Evolutionary conservation across 2,888 invertebrate genomes (phyloP).

Genomic region (Conomelus anceps): DNA sequence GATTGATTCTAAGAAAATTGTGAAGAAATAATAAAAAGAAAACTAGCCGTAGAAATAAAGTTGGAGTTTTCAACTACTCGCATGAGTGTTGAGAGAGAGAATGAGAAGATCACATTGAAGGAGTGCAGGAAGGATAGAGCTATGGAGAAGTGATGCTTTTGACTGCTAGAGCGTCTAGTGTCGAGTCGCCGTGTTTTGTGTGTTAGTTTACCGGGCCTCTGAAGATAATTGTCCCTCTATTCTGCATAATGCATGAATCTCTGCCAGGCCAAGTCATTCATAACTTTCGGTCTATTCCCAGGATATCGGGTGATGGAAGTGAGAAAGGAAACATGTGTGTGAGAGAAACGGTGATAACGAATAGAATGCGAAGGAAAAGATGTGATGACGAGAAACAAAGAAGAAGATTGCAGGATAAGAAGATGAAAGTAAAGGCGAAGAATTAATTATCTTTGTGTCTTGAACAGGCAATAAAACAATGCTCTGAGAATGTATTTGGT

Average conservation of each 20-base stretch:
- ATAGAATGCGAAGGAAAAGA: not conserved
- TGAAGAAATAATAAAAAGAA: not conserved
- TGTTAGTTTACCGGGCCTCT: not conserved
- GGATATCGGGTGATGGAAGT: not conserved
- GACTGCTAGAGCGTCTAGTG: not conserved
- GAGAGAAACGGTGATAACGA: not conserved
- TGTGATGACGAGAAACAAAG: not conserved
- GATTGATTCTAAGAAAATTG: not conserved
- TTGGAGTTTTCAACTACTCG: not conserved
- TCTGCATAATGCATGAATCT: conserved; percentile 19
- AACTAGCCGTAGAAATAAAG: not conserved
- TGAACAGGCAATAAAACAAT: conserved; percentile 11
- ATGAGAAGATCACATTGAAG: not conserved
- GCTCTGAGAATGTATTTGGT: not conserved
- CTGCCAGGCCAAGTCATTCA: not conserved
- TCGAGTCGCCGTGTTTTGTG: not conserved
- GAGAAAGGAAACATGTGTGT: not conserved
- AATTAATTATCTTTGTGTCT: conserved; percentile 3
- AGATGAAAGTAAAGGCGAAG: not conserved
- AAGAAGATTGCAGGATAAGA: not conserved
- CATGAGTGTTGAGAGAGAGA: not conserved
- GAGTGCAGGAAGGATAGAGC: not conserved
- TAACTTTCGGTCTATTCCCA: not conserved
- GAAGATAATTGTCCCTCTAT: not conserved
- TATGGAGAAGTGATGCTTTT: not conserved